Conservation (phyloP, 2,888 invertebrate genomes). For the Ditula angustiorana region DNA sequence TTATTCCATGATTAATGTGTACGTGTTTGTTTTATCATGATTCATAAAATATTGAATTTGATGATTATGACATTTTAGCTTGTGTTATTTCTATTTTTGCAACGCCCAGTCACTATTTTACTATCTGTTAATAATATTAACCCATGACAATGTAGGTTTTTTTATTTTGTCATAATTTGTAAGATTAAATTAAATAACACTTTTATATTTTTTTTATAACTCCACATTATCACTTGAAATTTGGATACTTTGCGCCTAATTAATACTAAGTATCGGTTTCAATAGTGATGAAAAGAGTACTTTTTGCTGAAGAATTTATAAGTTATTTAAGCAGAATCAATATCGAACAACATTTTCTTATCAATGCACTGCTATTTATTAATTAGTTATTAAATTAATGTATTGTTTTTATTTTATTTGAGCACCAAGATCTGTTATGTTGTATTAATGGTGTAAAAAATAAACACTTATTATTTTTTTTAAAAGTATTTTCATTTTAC, state of each 20-base stretch:
- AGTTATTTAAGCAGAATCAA: constrained; percentile 57
- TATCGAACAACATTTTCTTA: constrained; percentile 63
- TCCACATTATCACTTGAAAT: constrained; percentile 4
- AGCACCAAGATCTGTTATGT: constrained; percentile 85
- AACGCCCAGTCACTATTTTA: constrained; percentile 16
- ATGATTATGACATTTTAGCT: constrained; percentile 20
- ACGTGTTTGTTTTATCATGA: constrained; percentile 27
- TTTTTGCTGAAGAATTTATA: constrained; percentile 30
- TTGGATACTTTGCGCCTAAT: constrained; percentile 32
- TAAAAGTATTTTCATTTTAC: constrained; percentile 30
- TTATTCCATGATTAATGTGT: constrained; percentile 33
- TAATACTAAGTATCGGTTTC: constrained; percentile 25
- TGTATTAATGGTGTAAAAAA: constrained; percentile 72
- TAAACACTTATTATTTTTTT: constrained; percentile 45
- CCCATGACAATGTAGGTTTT: constrained; percentile 36
- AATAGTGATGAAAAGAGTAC: constrained; percentile 31
- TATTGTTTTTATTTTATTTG: constrained; percentile 71
- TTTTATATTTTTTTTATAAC: background rate
- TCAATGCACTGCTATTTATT: constrained; percentile 82
- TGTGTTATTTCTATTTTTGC: constrained; percentile 18
- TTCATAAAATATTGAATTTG: constrained; percentile 22
- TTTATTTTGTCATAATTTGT: constrained; percentile 29
- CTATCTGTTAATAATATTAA: constrained; percentile 21
- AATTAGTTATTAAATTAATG: constrained; percentile 65
- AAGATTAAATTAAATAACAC: constrained; percentile 19